Evolutionary conservation across 2,888 invertebrate species (phyloP).

Genomic region (Asteroscopus sphinx): DNA sequence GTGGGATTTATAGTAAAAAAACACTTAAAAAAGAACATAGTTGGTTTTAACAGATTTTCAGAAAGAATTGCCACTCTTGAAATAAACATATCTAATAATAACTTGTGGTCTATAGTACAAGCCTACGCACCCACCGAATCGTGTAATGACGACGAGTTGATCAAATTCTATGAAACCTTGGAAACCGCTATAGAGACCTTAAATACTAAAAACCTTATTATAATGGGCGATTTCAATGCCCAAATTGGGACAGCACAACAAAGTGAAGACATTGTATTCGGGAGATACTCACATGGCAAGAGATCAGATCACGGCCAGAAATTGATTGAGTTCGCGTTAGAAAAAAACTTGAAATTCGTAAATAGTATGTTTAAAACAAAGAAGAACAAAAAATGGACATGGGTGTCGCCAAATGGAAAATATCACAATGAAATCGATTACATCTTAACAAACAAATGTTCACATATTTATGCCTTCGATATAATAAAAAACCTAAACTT

Average conservation of each 20-base stretch:
- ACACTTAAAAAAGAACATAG: slow-evolving; percentile 23
- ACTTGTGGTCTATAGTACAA: slow-evolving; percentile 33
- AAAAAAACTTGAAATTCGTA: not conserved
- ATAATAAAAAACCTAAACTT: slow-evolving; percentile 1
- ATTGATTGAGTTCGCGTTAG: not conserved
- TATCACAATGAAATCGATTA: slow-evolving; percentile 7
- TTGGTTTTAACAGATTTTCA: slow-evolving; percentile 24
- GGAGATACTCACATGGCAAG: not conserved
- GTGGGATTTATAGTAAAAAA: slow-evolving; percentile 40
- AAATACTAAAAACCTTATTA: not conserved
- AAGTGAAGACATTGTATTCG: not conserved
- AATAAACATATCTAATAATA: not conserved
- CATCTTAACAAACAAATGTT: slow-evolving; percentile 5
- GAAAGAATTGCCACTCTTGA: slow-evolving; percentile 33
- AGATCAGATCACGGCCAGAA: slow-evolving; percentile 10
- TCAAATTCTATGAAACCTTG: not conserved
- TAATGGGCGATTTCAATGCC: too few species aligned
- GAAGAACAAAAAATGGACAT: slow-evolving; percentile 5
- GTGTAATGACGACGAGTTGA: slow-evolving; percentile 21
- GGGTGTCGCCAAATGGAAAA: slow-evolving; percentile 3
- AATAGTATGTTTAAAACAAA: slow-evolving; percentile 3
- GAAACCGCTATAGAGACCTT: not conserved
- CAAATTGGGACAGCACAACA: not conserved
- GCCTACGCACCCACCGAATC: slow-evolving; percentile 45
- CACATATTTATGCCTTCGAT: not conserved